Conservation (phyloP, 2,113 vertebrate genomes). For the Sylvia atricapilla region DNA sequence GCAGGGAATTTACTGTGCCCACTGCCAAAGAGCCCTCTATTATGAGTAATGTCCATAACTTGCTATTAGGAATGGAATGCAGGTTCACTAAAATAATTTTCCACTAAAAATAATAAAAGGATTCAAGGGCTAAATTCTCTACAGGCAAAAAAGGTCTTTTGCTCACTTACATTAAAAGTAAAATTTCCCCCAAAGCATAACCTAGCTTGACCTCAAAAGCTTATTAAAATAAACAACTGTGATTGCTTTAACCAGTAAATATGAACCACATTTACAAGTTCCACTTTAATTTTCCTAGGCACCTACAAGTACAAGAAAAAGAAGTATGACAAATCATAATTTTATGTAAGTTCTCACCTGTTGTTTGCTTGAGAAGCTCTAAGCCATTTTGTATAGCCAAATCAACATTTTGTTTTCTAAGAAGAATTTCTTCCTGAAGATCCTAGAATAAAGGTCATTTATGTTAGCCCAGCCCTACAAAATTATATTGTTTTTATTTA, state of each 20-base stretch:
- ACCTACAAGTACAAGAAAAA: background rate
- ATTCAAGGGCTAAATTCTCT: background rate
- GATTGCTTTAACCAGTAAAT: background rate
- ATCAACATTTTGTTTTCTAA: slow-evolving; percentile 89
- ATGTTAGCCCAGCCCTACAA: background rate
- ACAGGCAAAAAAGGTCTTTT: background rate
- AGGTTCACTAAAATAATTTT: slow-evolving; percentile 42
- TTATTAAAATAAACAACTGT: slow-evolving; percentile 17
- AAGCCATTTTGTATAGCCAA: slow-evolving; percentile 91
- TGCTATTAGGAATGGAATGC: slow-evolving; percentile 52
- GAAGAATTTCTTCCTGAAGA: slow-evolving; percentile 88
- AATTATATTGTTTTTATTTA: background rate
- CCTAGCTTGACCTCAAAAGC: background rate
- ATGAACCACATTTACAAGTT: background rate
- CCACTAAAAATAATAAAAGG: slow-evolving; percentile 52
- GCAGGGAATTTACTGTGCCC: background rate
- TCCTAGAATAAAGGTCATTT: slow-evolving; percentile 72
- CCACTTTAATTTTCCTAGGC: background rate
- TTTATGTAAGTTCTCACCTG: slow-evolving; percentile 77
- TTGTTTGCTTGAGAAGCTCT: slow-evolving; percentile 95
- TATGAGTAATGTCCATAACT: slow-evolving; percentile 54
- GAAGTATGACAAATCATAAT: background rate
- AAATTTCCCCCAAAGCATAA: background rate
- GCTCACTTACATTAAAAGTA: background rate
- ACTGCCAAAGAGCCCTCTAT: slow-evolving; percentile 1